Evolutionary conservation across 2,888 invertebrate species (phyloP).

Genomic region (Homarus gammarus): DNA sequence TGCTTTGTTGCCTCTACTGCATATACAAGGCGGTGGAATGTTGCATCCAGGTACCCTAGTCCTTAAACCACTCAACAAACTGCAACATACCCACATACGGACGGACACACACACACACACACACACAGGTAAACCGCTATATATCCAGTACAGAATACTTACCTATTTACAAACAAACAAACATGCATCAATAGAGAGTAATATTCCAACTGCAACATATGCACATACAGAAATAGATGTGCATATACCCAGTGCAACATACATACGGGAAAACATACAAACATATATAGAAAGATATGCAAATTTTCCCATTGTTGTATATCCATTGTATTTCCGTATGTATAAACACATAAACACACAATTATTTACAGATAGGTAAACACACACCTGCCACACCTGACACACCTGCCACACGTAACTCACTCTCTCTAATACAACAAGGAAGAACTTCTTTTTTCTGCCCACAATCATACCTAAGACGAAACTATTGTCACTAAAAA

Average conservation of each 20-base stretch:
- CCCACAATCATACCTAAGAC: no score
- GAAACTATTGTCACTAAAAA: no score
- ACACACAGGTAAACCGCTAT: not conserved
- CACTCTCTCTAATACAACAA: no score
- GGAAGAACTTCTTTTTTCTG: no score
- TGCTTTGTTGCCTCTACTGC: not conserved
- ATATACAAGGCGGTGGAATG: not conserved
- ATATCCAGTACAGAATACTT: not conserved
- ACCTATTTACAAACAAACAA: not conserved
- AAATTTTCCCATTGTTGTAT: not conserved
- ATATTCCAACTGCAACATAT: not conserved
- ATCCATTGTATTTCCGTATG: not conserved
- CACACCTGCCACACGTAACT: no score
- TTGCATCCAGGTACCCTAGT: not conserved
- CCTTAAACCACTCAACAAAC: not conserved
- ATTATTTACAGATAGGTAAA: constrained; percentile 1
- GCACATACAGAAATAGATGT: not conserved
- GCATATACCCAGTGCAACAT: not conserved
- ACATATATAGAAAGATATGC: constrained; percentile 1
- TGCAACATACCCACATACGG: not conserved
- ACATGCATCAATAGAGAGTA: no score
- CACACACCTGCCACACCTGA: no score
- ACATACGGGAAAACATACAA: not conserved
- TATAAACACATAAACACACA: not conserved
- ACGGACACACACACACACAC: not conserved